Percentiles rank a stretch among this genome's conserved stretches.
Conservation (phyloP, 2,888 invertebrate species). For the Morinoia aosen region DNA sequence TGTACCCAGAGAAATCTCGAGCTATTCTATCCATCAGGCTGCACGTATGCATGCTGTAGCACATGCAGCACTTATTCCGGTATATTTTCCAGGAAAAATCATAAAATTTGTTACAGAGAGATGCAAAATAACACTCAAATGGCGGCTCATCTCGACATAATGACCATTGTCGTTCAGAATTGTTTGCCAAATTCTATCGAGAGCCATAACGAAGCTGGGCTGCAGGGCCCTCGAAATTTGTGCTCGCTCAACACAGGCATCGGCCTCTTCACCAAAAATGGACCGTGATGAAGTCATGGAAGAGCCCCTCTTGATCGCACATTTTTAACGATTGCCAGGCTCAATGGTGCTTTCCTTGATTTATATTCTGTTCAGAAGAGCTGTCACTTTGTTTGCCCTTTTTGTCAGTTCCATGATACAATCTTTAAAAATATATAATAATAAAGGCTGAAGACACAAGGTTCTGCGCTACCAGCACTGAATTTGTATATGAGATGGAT, state of each 20-base stretch:
- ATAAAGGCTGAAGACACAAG: background rate
- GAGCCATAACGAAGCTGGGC: slow-evolving; percentile 20
- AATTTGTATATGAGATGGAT: background rate
- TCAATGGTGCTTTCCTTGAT: background rate
- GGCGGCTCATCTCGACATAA: slow-evolving; percentile 35
- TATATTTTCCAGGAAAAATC: background rate
- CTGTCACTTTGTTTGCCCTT: background rate
- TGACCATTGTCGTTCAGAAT: slow-evolving; percentile 28
- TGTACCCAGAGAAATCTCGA: background rate
- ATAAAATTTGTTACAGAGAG: background rate
- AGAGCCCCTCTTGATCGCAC: background rate
- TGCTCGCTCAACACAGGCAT: slow-evolving; percentile 22
- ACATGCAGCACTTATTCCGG: background rate
- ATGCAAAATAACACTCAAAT: background rate
- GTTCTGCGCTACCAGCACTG: background rate
- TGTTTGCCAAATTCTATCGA: slow-evolving; percentile 37
- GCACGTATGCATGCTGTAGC: background rate
- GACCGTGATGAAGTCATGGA: background rate
- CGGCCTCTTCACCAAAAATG: background rate
- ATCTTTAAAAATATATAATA: background rate
- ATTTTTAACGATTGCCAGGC: background rate
- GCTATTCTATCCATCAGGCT: background rate
- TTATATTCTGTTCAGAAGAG: background rate
- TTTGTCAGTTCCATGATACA: background rate
- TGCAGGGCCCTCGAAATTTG: slow-evolving; percentile 30